Evolutionary conservation across 1,140 invertebrate genomes (phyloP).

Genomic region (Trachymyrmex septentrionalis): DNA sequence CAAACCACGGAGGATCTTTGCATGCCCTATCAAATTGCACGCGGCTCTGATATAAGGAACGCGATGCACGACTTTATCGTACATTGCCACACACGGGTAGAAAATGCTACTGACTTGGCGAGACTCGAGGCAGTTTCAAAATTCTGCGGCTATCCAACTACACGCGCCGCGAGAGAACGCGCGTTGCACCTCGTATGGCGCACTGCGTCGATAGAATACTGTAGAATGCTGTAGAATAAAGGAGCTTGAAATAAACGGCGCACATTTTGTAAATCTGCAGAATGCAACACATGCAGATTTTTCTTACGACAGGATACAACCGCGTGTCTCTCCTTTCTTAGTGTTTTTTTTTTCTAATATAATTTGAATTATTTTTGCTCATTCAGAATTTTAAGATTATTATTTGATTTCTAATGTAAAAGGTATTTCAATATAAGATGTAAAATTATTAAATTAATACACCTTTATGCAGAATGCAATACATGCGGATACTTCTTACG

Average conservation of each 20-base stretch:
- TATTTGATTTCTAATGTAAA: not conserved
- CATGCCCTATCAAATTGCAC: constrained; percentile 44
- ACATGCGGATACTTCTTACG: not conserved
- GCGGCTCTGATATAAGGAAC: constrained; percentile 32
- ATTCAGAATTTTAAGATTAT: not conserved
- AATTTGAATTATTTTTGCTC: not conserved
- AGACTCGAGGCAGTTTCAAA: constrained; percentile 57
- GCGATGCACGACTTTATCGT: constrained; percentile 50
- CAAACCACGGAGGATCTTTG: constrained; percentile 34
- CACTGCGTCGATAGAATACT: constrained; percentile 28
- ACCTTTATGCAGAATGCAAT: not conserved
- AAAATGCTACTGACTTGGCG: constrained; percentile 54
- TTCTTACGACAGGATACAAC: not conserved
- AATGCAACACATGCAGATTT: not conserved
- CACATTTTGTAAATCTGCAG: constrained; percentile 7
- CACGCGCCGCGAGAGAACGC: constrained; percentile 12
- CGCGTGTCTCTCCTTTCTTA: not conserved
- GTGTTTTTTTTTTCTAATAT: not conserved
- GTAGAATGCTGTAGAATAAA: constrained; percentile 23
- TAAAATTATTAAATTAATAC: too few species aligned
- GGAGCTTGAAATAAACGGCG: constrained; percentile 36
- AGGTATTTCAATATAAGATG: not conserved
- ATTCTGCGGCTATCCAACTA: constrained; percentile 63
- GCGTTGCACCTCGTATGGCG: constrained; percentile 12
- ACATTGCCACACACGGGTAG: constrained; percentile 23